phyloP scores from a whole-genome alignment of 2,797 vertebrate species.

The Trichosurus vulpecula region DNA sequence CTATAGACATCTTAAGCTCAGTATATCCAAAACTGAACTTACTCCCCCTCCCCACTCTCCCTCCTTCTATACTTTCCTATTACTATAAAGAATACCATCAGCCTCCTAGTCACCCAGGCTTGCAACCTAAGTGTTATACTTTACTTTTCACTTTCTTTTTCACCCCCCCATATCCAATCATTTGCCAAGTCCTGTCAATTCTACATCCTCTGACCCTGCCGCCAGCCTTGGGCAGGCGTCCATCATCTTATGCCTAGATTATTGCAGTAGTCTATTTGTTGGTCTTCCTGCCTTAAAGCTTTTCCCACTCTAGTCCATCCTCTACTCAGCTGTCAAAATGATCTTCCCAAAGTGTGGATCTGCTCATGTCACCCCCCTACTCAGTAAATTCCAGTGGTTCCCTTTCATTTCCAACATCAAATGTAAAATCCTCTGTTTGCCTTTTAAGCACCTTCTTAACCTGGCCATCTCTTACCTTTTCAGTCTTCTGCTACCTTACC shows the following conservation, averaged over 20 bases:
- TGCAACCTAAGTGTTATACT: not conserved
- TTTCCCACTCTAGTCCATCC: not conserved
- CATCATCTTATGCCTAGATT: not conserved
- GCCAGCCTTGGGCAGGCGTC: not conserved
- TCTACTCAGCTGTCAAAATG: not conserved
- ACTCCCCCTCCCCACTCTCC: not conserved
- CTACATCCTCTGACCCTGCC: not conserved
- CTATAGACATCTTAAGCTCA: not conserved
- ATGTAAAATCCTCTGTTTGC: not conserved
- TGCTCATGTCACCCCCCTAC: not conserved
- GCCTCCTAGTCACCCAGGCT: not conserved
- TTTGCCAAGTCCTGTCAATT: not conserved
- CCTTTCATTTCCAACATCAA: not conserved
- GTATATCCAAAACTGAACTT: not conserved
- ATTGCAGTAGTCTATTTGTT: not conserved
- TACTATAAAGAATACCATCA: not conserved
- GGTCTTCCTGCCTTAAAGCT: not conserved
- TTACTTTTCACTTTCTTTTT: not conserved
- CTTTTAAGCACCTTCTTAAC: not conserved
- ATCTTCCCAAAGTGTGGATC: not conserved
- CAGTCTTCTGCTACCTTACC: not conserved
- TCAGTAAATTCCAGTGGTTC: not conserved
- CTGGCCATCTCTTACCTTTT: not conserved
- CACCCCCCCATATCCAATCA: not conserved
- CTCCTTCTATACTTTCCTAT: not conserved